phyloP scores from a whole-genome alignment of 1,140 invertebrate species.

The Papilio machaon region DNA sequence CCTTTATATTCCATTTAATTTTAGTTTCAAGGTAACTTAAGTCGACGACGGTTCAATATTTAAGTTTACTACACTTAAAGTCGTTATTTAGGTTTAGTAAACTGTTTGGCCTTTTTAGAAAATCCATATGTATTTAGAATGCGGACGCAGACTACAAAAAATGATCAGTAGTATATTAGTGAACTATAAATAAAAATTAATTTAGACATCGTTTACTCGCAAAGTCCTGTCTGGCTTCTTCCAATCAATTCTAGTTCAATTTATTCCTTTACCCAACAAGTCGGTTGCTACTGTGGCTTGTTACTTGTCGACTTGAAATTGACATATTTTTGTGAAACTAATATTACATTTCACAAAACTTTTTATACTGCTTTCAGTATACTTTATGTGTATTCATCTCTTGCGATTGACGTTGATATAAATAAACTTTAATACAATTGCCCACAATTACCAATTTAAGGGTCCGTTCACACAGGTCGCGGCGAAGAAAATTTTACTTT shows the following conservation, averaged over 20 bases:
- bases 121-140: neutral
- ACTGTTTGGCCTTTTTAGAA: neutral
- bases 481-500: too few species aligned
- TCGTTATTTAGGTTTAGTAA: neutral
- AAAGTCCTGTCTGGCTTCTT: neutral
- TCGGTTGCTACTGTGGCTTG: neutral
- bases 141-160: neutral
- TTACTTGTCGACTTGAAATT: too few species aligned
- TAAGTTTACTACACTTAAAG: neutral
- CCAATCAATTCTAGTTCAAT: constrained; percentile 3
- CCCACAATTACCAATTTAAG: too few species aligned
- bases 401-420: too few species aligned
- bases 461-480: too few species aligned
- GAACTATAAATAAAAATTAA: neutral
- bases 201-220: neutral
- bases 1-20: constrained; percentile 1
- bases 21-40: constrained; percentile 1
- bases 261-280: neutral
- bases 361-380: too few species aligned
- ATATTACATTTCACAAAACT: neutral
- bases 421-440: too few species aligned
- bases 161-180: too few species aligned
- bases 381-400: too few species aligned
- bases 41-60: neutral
- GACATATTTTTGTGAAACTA: neutral